Conservation (phyloP, 2,797 vertebrate species). For the Dallia pectoralis region DNA sequence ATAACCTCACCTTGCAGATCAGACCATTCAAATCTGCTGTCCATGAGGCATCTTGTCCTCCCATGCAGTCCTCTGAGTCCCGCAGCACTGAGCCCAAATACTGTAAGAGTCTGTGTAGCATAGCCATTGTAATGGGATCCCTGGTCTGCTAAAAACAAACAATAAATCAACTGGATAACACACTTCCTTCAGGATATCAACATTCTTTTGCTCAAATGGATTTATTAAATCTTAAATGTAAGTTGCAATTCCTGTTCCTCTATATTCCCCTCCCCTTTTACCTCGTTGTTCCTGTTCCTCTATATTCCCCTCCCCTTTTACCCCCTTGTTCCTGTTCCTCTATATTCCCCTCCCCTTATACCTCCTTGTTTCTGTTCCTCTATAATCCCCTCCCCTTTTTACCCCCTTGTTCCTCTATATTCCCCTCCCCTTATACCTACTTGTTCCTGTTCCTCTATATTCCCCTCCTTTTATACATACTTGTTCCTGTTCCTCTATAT, state of each 20-base stretch:
- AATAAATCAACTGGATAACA: not conserved
- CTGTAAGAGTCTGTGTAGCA: constrained; percentile 55
- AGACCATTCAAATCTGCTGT: not conserved
- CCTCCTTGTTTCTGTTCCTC: not conserved
- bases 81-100: constrained; percentile 51
- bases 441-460: not conserved
- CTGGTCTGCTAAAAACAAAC: constrained; percentile 36
- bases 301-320: not conserved
- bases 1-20: not conserved
- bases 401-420: not conserved
- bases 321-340: not conserved
- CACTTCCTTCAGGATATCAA: not conserved
- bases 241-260: not conserved
- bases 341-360: not conserved
- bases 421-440: not conserved
- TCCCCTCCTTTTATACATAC: not conserved
- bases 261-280: not conserved
- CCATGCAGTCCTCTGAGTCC: constrained; percentile 13
- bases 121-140: constrained; percentile 41
- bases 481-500: not conserved
- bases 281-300: constrained; percentile 72
- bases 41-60: constrained; percentile 13
- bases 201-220: not conserved
- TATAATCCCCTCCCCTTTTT: not conserved
- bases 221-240: not conserved